Conservation (phyloP, 2,113 vertebrate genomes). For the Chascanopsetta lugubris region DNA sequence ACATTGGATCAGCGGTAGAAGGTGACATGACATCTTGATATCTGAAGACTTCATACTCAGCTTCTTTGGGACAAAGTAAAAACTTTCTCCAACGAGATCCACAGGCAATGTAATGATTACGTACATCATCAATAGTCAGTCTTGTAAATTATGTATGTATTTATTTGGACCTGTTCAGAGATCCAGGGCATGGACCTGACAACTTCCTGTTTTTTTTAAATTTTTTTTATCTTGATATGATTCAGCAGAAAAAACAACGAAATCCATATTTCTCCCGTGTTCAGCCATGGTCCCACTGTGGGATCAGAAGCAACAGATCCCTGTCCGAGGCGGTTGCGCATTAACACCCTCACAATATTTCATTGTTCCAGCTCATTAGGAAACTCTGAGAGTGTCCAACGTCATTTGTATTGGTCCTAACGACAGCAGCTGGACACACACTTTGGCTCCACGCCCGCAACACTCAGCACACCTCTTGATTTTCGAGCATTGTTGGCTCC, state of each 20-base stretch:
- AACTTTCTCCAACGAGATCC: neutral
- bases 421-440: conserved; percentile 36
- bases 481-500: conserved; percentile 37
- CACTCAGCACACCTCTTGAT: conserved; percentile 35
- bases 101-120: neutral
- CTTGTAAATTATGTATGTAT: no score
- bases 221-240: neutral
- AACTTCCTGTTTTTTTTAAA: neutral
- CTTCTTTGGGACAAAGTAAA: neutral
- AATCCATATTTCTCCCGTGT: neutral
- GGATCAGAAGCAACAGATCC: conserved; percentile 8
- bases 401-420: conserved; percentile 31
- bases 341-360: conserved; percentile 5
- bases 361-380: conserved; percentile 22
- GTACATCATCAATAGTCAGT: neutral
- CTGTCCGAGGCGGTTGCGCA: conserved; percentile 12
- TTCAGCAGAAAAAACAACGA: neutral
- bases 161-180: neutral
- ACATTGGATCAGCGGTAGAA: no score
- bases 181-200: neutral
- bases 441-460: conserved; percentile 37
- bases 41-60: neutral
- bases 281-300: neutral
- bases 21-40: no score
- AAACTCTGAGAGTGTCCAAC: conserved; percentile 5